phyloP scores from a whole-genome alignment of 2,888 invertebrate species.

The Torymus texanus region DNA sequence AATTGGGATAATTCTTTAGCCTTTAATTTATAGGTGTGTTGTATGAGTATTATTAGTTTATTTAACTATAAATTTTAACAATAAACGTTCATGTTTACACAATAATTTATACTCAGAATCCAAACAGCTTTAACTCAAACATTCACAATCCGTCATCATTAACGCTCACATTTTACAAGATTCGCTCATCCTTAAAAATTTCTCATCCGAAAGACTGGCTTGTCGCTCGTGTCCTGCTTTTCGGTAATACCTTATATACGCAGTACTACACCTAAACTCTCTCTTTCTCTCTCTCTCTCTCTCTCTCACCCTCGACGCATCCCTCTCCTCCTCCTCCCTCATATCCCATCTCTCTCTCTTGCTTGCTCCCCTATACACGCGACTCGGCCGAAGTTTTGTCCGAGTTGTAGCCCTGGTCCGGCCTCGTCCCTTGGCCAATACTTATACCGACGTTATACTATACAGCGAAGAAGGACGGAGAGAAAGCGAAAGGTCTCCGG shows the following conservation, averaged over 20 bases:
- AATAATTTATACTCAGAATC: too few species aligned
- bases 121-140: too few species aligned
- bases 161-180: slow-evolving; percentile 21
- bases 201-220: too few species aligned
- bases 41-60: too few species aligned
- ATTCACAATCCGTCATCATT: too few species aligned
- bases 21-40: too few species aligned
- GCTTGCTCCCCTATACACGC: slow-evolving; percentile 62
- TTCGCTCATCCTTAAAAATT: too few species aligned
- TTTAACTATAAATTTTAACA: too few species aligned
- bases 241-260: slow-evolving; percentile 50
- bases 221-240: slow-evolving; percentile 55
- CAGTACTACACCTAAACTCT: slow-evolving; percentile 44
- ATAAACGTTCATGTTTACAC: too few species aligned
- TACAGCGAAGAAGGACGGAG: slow-evolving; percentile 24
- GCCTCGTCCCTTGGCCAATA: slow-evolving; percentile 58
- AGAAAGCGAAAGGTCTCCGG: slow-evolving; percentile 64
- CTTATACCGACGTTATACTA: slow-evolving; percentile 33
- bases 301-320: slow-evolving; percentile 62
- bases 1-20: too few species aligned
- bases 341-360: slow-evolving; percentile 35
- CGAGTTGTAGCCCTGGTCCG: slow-evolving; percentile 59
- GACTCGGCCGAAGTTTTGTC: slow-evolving; percentile 68
- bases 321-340: too few species aligned
- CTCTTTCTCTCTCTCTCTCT: slow-evolving; percentile 48